Conservation (phyloP, 2,797 vertebrate species). For the Microctenopoma steveboyesi region DNA sequence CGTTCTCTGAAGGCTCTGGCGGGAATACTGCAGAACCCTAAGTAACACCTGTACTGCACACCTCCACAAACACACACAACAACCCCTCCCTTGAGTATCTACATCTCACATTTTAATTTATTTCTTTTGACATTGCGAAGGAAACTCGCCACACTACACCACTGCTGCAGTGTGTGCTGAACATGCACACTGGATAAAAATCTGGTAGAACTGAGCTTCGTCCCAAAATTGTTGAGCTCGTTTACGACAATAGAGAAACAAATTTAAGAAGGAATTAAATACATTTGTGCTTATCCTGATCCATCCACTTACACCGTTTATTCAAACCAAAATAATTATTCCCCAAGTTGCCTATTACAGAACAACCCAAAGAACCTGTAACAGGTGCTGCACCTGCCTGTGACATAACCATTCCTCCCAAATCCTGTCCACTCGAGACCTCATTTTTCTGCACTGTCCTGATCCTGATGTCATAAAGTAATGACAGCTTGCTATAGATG, state of each 20-base stretch:
- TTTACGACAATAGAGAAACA: background rate
- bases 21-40: slow-evolving; percentile 58
- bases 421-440: slow-evolving; percentile 7
- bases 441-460: slow-evolving; percentile 2
- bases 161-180: slow-evolving; percentile 7
- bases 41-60: slow-evolving; percentile 60
- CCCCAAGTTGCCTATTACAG: slow-evolving; percentile 10
- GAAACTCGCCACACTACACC: slow-evolving; percentile 30
- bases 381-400: slow-evolving; percentile 11
- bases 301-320: background rate
- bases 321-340: slow-evolving; percentile 22
- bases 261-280: background rate
- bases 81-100: slow-evolving; percentile 32
- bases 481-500: background rate
- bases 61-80: slow-evolving; percentile 24
- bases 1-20: slow-evolving; percentile 59
- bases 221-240: background rate
- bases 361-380: slow-evolving; percentile 14
- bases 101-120: slow-evolving; percentile 50
- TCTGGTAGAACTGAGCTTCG: background rate
- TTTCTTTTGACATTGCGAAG: slow-evolving; percentile 35
- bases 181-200: background rate
- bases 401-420: slow-evolving; percentile 5
- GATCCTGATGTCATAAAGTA: slow-evolving; percentile 3
- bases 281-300: background rate